These are phyloP conservation scores for Rallus limicola DNA, from an alignment of 2,113 vertebrate species.

Conservation along the genomic window DNA sequence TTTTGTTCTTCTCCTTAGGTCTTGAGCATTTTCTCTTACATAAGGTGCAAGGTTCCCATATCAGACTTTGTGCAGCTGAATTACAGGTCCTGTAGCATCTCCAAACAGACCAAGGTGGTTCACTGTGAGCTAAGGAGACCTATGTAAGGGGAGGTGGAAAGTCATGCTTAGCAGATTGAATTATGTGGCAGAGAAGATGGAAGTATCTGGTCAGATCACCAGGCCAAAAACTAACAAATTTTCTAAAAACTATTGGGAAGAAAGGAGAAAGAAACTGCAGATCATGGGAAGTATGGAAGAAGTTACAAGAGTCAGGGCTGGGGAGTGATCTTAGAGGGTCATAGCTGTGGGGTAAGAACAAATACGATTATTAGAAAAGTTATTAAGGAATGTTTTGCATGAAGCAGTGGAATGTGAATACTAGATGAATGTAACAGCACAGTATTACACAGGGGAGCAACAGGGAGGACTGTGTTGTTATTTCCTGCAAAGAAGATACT, in stretches of 20 bases:
- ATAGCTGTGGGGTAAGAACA: conserved; percentile 4
- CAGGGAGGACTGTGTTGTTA: neutral
- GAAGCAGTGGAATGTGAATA: neutral
- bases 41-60: neutral
- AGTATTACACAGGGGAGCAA: neutral
- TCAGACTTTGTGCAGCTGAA: neutral
- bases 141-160: neutral
- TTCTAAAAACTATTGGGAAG: neutral
- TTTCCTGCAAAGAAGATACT: neutral
- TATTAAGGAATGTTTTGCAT: neutral
- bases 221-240: neutral
- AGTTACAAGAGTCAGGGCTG: neutral
- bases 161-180: neutral
- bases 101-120: neutral
- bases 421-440: neutral
- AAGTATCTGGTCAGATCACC: rapidly evolving
- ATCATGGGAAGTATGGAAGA: neutral
- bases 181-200: neutral
- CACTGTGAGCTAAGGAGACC: neutral
- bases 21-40: neutral
- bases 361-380: neutral
- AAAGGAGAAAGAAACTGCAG: neutral
- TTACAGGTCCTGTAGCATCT: neutral
- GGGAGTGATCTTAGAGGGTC: neutral
- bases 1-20: neutral